These are phyloP conservation scores for Phymanthus crucifer DNA, from an alignment of 92 coral and sea anemone genomes.

Conservation along the genomic window DNA sequence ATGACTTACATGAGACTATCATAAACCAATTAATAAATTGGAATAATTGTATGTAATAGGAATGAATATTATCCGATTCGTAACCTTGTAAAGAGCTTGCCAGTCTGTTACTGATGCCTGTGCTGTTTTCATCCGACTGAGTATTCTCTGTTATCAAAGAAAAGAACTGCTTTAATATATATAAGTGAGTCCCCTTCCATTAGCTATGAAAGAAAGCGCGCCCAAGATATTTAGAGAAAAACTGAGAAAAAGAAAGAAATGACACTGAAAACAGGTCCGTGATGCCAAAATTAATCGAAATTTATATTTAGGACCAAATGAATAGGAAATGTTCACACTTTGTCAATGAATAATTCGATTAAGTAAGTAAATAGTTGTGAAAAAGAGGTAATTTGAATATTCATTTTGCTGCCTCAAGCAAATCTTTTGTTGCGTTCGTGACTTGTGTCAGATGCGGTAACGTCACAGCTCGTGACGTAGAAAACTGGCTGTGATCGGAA, in stretches of 20 bases:
- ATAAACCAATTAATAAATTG: no score
- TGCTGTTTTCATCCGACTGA: conserved; percentile 89
- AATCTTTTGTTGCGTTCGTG: background rate
- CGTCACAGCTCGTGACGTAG: background rate
- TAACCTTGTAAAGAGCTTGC: conserved; percentile 95
- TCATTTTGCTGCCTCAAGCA: background rate
- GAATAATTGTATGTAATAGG: no score
- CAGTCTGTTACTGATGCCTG: conserved; percentile 99
- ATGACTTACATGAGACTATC: background rate
- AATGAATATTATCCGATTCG: background rate
- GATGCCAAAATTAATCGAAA: background rate
- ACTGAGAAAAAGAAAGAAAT: background rate
- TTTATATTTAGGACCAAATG: no score
- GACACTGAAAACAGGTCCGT: background rate
- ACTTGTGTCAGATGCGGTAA: background rate
- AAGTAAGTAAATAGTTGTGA: background rate
- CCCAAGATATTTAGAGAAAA: background rate
- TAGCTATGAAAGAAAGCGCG: background rate
- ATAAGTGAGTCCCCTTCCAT: background rate
- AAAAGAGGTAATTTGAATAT: conserved; percentile 6
- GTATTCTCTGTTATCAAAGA: conserved; percentile 67
- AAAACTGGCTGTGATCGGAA: conserved; percentile 3
- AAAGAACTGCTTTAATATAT: background rate
- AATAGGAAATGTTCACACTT: no score
- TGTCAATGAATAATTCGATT: background rate